Evolutionary conservation across 35 echinoderm and acorn worm genomes (phyloP).

Genomic region (Patiria miniata): DNA sequence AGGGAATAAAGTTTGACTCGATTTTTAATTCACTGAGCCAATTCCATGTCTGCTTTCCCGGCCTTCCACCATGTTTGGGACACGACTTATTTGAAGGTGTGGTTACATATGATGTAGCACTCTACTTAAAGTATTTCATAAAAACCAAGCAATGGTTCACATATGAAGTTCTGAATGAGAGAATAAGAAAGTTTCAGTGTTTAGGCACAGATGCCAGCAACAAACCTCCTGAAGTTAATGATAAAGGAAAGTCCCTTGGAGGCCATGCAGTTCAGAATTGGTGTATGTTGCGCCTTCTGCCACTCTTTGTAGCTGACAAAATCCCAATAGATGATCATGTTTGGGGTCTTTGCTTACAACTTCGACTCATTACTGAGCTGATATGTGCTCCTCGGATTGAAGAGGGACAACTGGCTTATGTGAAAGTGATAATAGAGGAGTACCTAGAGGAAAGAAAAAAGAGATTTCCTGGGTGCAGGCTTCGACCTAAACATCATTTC

Average conservation of each 20-base stretch:
- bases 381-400: conserved; percentile 40
- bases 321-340: conserved; percentile 54
- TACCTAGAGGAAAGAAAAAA: conserved; percentile 42
- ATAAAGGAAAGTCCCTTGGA: conserved; percentile 40
- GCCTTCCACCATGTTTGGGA: too few species aligned
- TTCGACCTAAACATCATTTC: conserved; percentile 78
- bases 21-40: too few species aligned
- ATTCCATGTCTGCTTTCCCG: too few species aligned
- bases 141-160: too few species aligned
- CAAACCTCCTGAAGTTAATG: too few species aligned
- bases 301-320: conserved; percentile 53
- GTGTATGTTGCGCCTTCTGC: conserved; percentile 65
- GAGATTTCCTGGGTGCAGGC: conserved; percentile 39
- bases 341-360: conserved; percentile 51
- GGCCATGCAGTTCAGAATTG: conserved; percentile 78
- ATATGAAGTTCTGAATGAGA: too few species aligned
- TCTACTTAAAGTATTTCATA: too few species aligned
- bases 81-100: too few species aligned
- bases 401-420: conserved; percentile 51
- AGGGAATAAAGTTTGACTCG: too few species aligned
- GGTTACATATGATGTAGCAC: too few species aligned
- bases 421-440: conserved; percentile 47
- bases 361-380: conserved; percentile 52
- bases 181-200: too few species aligned
- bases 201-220: too few species aligned